Percentiles rank a stretch among this genome's conserved stretches.
These are phyloP conservation scores for Aricia artaxerxes DNA, from an alignment of 2,888 invertebrate species.

Conservation along the genomic window DNA sequence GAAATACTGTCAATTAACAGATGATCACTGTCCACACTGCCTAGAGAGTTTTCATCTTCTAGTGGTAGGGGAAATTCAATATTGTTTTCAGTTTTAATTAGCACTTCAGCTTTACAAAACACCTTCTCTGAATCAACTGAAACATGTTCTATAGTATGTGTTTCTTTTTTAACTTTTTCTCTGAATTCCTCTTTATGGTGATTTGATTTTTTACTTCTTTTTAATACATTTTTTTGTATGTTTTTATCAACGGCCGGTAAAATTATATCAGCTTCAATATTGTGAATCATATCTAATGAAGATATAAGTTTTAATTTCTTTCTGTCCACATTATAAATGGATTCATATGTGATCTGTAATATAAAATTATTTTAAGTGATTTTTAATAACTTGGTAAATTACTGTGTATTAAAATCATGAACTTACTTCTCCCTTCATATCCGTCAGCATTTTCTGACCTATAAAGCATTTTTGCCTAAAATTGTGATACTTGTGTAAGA, in stretches of 20 bases:
- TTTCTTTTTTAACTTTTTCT: neutral
- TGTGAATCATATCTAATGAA: constrained; percentile 43
- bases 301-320: constrained; percentile 49
- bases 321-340: constrained; percentile 55
- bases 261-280: constrained; percentile 9
- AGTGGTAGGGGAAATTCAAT: neutral
- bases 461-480: constrained; percentile 63
- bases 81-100: neutral
- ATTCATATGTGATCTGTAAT: constrained; percentile 54
- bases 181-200: neutral
- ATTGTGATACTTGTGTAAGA: constrained; percentile 62
- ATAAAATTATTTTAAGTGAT: neutral
- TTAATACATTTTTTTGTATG: constrained; percentile 13
- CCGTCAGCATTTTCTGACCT: constrained; percentile 55
- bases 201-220: constrained; percentile 29
- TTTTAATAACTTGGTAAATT: neutral
- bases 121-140: neutral
- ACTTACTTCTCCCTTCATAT: constrained; percentile 59
- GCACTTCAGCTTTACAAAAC: neutral
- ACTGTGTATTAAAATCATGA: neutral
- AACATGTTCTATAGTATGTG: neutral
- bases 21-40: neutral
- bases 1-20: constrained; percentile 25
- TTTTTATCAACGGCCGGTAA: neutral
- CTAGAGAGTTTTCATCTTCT: neutral